These are phyloP conservation scores for Archilochus colubris DNA, from an alignment of 2,113 vertebrate species.

Conservation along the genomic window DNA sequence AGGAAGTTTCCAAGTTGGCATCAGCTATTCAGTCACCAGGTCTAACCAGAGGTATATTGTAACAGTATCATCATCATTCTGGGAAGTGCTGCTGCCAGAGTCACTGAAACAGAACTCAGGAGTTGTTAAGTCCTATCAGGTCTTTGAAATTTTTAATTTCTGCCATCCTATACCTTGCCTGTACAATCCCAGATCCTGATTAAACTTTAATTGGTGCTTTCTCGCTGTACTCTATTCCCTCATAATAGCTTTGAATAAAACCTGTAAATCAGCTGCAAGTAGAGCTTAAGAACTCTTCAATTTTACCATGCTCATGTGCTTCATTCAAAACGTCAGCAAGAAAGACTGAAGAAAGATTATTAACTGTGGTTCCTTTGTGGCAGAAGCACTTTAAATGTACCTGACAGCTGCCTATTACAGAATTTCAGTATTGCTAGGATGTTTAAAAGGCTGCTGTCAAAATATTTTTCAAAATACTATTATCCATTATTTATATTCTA, in stretches of 20 bases:
- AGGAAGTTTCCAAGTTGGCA: background rate
- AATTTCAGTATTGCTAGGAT: background rate
- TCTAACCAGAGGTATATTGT: background rate
- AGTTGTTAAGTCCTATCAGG: background rate
- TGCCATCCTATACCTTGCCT: background rate
- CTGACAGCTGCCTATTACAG: slow-evolving; percentile 61
- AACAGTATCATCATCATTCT: background rate
- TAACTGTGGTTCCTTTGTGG: slow-evolving; percentile 18
- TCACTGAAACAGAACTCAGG: background rate
- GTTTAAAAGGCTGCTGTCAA: slow-evolving; percentile 48
- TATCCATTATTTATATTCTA: slow-evolving; percentile 39
- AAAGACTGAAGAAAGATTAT: slow-evolving; percentile 35
- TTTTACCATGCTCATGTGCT: background rate
- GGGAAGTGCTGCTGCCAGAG: background rate
- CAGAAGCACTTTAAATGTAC: slow-evolving; percentile 22
- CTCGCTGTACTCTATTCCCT: background rate
- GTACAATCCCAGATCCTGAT: background rate
- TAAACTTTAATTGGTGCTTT: slow-evolving; percentile 11
- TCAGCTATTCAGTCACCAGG: background rate
- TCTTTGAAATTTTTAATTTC: background rate
- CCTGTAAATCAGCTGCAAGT: background rate
- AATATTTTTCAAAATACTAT: slow-evolving; percentile 55
- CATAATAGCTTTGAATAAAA: background rate
- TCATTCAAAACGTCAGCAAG: background rate
- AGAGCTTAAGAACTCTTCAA: slow-evolving; percentile 25